phyloP scores from a whole-genome alignment of 2,113 vertebrate genomes.

The Rhipidura dahli region DNA sequence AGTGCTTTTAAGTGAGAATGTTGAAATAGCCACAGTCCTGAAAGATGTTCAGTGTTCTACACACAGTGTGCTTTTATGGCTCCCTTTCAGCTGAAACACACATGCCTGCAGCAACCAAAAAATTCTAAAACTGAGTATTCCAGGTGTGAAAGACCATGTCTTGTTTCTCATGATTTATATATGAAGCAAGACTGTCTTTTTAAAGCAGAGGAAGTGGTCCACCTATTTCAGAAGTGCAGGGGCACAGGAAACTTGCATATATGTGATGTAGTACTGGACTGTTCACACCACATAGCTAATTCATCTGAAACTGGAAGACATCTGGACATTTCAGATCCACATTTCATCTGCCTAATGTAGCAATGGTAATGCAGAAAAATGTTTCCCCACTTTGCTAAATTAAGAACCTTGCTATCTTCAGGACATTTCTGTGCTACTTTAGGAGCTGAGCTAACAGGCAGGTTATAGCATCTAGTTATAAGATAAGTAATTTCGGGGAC shows the following conservation, averaged over 20 bases:
- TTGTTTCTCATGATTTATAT: not conserved
- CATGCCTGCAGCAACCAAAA: not conserved
- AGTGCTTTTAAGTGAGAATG: not conserved
- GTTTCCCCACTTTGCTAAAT: not conserved
- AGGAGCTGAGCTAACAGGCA: not conserved
- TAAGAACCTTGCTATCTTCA: not conserved
- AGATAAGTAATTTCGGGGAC: not conserved
- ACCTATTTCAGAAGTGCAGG: not conserved
- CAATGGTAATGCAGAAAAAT: not conserved
- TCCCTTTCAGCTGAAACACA: not conserved
- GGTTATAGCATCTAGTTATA: not conserved
- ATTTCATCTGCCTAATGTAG: not conserved
- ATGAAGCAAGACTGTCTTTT: not conserved
- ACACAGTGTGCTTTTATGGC: not conserved
- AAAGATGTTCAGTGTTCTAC: not conserved
- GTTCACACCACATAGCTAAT: not conserved
- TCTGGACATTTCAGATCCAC: not conserved
- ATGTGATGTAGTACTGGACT: not conserved
- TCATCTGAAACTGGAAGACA: not conserved
- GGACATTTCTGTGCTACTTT: not conserved
- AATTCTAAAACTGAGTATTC: not conserved
- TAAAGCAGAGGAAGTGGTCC: not conserved
- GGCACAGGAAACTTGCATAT: accelerated
- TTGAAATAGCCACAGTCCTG: not conserved
- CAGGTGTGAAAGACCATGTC: not conserved